Percentiles rank a stretch among this genome's conserved stretches.
Evolutionary conservation across 2,797 vertebrate genomes (phyloP).

Genomic region (Phrynocephalus guinanensis): DNA sequence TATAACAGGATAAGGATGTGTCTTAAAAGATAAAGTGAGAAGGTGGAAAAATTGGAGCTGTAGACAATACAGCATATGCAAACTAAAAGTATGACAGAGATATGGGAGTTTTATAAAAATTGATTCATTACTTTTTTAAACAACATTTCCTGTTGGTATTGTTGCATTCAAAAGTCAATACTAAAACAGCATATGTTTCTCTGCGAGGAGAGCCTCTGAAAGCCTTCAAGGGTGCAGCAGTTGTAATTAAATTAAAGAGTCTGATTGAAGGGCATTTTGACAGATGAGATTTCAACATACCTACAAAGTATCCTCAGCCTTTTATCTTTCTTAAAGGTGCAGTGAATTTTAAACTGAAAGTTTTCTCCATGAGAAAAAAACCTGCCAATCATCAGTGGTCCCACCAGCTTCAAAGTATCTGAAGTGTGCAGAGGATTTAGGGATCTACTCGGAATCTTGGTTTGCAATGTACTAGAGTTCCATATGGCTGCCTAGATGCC

Average conservation of each 20-base stretch:
- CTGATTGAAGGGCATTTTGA: constrained; percentile 27
- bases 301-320: constrained; percentile 5
- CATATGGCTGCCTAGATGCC: no score
- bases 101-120: neutral
- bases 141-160: constrained; percentile 31
- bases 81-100: constrained; percentile 21
- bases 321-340: constrained; percentile 34
- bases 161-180: constrained; percentile 23
- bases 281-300: constrained; percentile 44
- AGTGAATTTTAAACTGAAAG: constrained; percentile 19
- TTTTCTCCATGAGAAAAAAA: constrained; percentile 8
- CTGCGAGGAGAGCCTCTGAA: constrained; percentile 3
- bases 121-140: neutral
- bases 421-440: neutral
- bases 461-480: no score
- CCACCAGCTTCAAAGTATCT: neutral
- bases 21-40: neutral
- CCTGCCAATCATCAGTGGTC: neutral
- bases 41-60: no score
- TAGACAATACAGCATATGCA: neutral
- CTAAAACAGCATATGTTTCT: neutral
- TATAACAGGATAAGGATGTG: neutral
- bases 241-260: constrained; percentile 40
- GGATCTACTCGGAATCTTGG: neutral
- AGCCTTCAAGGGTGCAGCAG: constrained; percentile 30